phyloP scores from a whole-genome alignment of 2,888 invertebrate genomes.

The Drosophila paracracens region DNA sequence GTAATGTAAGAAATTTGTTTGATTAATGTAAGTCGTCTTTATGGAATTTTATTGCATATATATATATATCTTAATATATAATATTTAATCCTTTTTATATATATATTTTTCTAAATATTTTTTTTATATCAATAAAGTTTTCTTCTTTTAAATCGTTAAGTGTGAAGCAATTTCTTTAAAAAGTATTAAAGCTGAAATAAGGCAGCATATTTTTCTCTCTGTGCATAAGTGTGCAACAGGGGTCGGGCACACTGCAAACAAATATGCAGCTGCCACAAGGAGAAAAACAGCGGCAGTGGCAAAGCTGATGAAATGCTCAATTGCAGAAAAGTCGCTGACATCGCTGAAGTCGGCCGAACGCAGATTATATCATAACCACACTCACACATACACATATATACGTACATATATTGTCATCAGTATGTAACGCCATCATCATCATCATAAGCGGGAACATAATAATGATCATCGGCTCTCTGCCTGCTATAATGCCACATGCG shows the following conservation, averaged over 20 bases:
- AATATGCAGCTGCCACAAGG: slow-evolving; percentile 45
- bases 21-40: background rate
- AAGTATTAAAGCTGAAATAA: background rate
- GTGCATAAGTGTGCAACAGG: slow-evolving; percentile 20
- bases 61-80: background rate
- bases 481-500: slow-evolving; percentile 76
- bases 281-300: slow-evolving; percentile 20
- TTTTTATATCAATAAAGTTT: background rate
- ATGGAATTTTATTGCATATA: background rate
- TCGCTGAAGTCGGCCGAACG: slow-evolving; percentile 49
- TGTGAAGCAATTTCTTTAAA: background rate
- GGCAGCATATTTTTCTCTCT: background rate
- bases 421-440: slow-evolving; percentile 36
- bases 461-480: slow-evolving; percentile 14
- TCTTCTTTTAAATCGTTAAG: background rate
- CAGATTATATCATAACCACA: slow-evolving; percentile 82
- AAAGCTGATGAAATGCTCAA: slow-evolving; percentile 60
- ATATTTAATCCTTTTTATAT: fast-evolving
- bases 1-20: background rate
- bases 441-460: slow-evolving; percentile 5
- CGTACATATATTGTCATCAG: background rate
- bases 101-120: background rate
- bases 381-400: background rate
- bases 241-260: slow-evolving; percentile 29
- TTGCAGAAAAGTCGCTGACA: slow-evolving; percentile 44